Evolutionary conservation across 2,797 vertebrate species (phyloP).

Genomic region (Telmatherina bonti): DNA sequence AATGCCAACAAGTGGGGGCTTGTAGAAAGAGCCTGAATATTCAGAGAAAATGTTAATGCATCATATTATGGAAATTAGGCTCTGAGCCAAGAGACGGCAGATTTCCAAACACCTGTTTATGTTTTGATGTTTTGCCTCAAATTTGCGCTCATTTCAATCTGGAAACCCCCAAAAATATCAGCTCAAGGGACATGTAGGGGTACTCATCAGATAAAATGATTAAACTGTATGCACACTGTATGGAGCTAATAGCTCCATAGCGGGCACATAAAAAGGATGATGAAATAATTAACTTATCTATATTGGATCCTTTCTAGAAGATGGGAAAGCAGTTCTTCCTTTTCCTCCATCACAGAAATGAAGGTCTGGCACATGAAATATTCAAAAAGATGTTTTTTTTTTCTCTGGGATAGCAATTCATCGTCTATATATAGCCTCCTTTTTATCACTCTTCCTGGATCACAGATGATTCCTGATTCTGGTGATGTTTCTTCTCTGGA

Average conservation of each 20-base stretch:
- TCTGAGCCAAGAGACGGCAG: slow-evolving; percentile 57
- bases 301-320: slow-evolving; percentile 53
- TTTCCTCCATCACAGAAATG: slow-evolving; percentile 51
- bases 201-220: slow-evolving; percentile 3
- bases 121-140: slow-evolving; percentile 63
- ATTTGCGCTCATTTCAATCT: slow-evolving; percentile 37
- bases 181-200: slow-evolving; percentile 19
- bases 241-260: slow-evolving; percentile 34
- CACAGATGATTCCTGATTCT: slow-evolving; percentile 69
- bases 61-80: slow-evolving; percentile 75
- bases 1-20: slow-evolving; percentile 67
- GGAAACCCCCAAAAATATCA: slow-evolving; percentile 32
- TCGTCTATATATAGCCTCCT: slow-evolving; percentile 80
- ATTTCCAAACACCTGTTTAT: slow-evolving; percentile 77
- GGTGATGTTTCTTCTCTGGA: slow-evolving; percentile 42
- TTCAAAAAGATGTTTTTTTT: slow-evolving; percentile 78
- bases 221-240: slow-evolving; percentile 1
- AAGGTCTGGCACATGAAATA: slow-evolving; percentile 73
- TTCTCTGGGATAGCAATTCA: slow-evolving; percentile 64
- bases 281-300: slow-evolving; percentile 54
- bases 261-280: slow-evolving; percentile 38
- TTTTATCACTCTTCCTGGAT: slow-evolving; percentile 75
- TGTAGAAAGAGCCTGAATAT: slow-evolving; percentile 66
- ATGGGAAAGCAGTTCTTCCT: slow-evolving; percentile 53
- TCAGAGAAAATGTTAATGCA: slow-evolving; percentile 75